These are phyloP conservation scores for Seira sanloemensis DNA, from an alignment of 2,888 invertebrate genomes.

Conservation along the genomic window DNA sequence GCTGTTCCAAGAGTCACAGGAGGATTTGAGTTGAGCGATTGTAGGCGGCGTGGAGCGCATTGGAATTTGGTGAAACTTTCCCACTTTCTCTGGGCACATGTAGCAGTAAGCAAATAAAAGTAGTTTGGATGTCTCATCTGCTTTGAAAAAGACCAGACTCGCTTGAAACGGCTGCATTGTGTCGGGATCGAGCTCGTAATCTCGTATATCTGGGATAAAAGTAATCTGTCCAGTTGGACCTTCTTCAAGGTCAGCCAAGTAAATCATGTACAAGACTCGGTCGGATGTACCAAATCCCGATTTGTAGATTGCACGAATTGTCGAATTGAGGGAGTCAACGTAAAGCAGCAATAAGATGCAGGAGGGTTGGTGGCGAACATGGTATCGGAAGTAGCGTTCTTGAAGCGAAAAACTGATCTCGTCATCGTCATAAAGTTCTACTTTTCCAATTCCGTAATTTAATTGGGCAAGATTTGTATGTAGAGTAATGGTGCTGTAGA, in stretches of 20 bases:
- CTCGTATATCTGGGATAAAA: conserved; percentile 3
- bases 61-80: conserved; percentile 19
- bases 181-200: neutral
- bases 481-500: neutral
- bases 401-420: neutral
- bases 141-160: conserved; percentile 9
- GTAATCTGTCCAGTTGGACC: too few relatives aligned
- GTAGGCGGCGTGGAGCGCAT: neutral
- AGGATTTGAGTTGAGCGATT: neutral
- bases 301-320: neutral
- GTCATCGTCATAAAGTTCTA: neutral
- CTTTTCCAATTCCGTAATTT: conserved; percentile 6
- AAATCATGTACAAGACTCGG: neutral
- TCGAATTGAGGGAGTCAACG: conserved; percentile 19
- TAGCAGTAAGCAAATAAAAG: conserved; percentile 19
- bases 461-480: neutral
- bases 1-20: neutral
- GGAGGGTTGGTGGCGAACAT: neutral
- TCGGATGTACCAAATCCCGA: conserved; percentile 7
- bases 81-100: conserved; percentile 18
- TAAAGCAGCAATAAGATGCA: neutral
- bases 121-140: neutral
- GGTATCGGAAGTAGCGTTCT: conserved; percentile 13
- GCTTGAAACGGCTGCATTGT: conserved; percentile 8
- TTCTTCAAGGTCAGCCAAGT: neutral